These are phyloP conservation scores for Danio kyathit DNA, from an alignment of 2,797 vertebrate genomes.

Conservation along the genomic window DNA sequence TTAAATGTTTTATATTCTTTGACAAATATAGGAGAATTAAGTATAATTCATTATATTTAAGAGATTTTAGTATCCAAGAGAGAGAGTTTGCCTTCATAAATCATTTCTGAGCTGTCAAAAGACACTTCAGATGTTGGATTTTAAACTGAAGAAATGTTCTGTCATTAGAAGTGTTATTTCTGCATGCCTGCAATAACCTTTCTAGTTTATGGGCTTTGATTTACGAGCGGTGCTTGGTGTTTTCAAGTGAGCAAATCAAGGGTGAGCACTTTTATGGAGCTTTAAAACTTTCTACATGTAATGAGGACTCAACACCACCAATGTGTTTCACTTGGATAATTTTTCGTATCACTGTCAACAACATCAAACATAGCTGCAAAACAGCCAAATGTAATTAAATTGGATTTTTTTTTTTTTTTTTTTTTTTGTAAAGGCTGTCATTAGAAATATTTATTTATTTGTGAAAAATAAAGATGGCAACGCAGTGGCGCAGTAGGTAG, in stretches of 20 bases:
- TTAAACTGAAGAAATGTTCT: not conserved
- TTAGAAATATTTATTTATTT: no score
- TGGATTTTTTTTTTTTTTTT: not conserved
- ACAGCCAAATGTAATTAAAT: not conserved
- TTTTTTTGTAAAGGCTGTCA: no score
- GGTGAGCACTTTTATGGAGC: conserved; percentile 1
- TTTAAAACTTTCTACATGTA: conserved; percentile 9
- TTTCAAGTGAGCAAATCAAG: not conserved
- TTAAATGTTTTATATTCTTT: not conserved
- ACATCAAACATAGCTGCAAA: not conserved
- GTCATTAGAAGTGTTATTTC: conserved; percentile 16
- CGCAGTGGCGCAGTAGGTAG: no score
- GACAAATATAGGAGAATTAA: not conserved
- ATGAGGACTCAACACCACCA: conserved; percentile 16
- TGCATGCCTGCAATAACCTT: conserved; percentile 16
- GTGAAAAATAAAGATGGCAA: no score
- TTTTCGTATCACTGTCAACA: not conserved
- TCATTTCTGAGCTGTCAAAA: conserved; percentile 21
- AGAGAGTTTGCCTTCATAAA: not conserved
- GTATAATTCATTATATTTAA: conserved; percentile 5
- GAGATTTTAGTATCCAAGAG: not conserved
- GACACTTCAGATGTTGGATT: not conserved
- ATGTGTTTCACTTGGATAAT: conserved; percentile 17
- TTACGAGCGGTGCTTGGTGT: conserved; percentile 14
- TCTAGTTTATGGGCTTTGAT: conserved; percentile 10